Conservation (phyloP, 2,113 vertebrate genomes). For the Gobius niger region DNA sequence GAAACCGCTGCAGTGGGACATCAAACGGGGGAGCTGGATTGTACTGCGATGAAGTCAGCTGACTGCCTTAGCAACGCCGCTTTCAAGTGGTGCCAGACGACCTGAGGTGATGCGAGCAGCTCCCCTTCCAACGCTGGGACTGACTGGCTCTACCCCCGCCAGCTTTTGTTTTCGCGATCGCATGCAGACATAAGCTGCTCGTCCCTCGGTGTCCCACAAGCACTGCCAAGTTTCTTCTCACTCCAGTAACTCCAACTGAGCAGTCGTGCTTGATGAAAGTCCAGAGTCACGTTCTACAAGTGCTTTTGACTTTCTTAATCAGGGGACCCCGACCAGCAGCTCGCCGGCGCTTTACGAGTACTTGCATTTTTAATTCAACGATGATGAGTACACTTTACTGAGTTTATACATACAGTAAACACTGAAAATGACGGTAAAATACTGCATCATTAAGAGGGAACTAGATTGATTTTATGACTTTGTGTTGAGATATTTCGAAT, state of each 20-base stretch:
- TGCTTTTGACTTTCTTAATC: slow-evolving; percentile 41
- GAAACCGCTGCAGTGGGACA: slow-evolving; percentile 50
- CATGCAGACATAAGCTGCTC: slow-evolving; percentile 30
- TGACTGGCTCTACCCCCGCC: slow-evolving; percentile 62
- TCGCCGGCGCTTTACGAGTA: too few species aligned
- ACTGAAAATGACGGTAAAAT: too few species aligned
- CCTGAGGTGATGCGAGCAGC: slow-evolving; percentile 56
- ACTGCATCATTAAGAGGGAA: too few species aligned
- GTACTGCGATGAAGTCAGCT: slow-evolving; percentile 46
- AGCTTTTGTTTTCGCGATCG: slow-evolving; percentile 29
- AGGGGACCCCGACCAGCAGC: too few species aligned
- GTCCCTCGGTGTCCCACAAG: slow-evolving; percentile 45
- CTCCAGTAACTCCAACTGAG: slow-evolving; percentile 30
- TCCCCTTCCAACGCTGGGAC: slow-evolving; percentile 65
- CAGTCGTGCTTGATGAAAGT: slow-evolving; percentile 34
- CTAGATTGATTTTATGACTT: too few species aligned
- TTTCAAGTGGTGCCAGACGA: slow-evolving; percentile 66
- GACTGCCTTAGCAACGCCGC: slow-evolving; percentile 42
- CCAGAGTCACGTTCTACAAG: slow-evolving; percentile 28
- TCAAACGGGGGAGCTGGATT: slow-evolving; percentile 49
- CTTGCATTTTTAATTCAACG: too few species aligned
- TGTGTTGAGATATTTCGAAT: too few species aligned
- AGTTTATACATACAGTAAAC: too few species aligned
- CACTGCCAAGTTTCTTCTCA: slow-evolving; percentile 44
- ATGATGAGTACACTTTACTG: too few species aligned